Evolutionary conservation across 2,113 vertebrate genomes (phyloP).

Genomic region (Oceanodroma tethys): DNA sequence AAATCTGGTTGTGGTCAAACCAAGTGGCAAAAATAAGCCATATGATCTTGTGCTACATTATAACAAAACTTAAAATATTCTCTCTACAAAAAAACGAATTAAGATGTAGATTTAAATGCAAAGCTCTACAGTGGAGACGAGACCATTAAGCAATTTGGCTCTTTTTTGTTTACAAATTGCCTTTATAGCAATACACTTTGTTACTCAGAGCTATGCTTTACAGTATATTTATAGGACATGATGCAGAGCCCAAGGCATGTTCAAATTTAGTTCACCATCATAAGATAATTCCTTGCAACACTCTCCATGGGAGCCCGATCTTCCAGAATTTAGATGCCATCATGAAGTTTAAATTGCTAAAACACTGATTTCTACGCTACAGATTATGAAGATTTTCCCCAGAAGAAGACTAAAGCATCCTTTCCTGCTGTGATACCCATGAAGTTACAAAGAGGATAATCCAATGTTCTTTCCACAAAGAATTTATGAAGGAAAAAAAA

Average conservation of each 20-base stretch:
- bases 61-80: background rate
- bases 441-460: background rate
- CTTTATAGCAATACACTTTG: background rate
- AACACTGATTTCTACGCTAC: background rate
- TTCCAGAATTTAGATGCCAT: background rate
- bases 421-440: background rate
- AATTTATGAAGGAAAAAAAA: background rate
- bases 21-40: background rate
- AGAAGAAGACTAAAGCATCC: background rate
- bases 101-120: background rate
- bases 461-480: background rate
- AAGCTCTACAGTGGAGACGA: background rate
- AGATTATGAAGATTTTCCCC: background rate
- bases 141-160: background rate
- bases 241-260: background rate
- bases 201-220: background rate
- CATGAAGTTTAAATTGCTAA: background rate
- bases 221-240: background rate
- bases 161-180: background rate
- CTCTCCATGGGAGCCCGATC: fast-evolving
- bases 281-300: background rate
- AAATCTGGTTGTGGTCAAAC: background rate
- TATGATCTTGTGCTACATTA: background rate
- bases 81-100: background rate
- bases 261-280: background rate